A percentile compares a stretch with the other conserved stretches of the same genome.
These are phyloP conservation scores for Arge pagana DNA, from an alignment of 2,888 invertebrate genomes.

Conservation along the genomic window DNA sequence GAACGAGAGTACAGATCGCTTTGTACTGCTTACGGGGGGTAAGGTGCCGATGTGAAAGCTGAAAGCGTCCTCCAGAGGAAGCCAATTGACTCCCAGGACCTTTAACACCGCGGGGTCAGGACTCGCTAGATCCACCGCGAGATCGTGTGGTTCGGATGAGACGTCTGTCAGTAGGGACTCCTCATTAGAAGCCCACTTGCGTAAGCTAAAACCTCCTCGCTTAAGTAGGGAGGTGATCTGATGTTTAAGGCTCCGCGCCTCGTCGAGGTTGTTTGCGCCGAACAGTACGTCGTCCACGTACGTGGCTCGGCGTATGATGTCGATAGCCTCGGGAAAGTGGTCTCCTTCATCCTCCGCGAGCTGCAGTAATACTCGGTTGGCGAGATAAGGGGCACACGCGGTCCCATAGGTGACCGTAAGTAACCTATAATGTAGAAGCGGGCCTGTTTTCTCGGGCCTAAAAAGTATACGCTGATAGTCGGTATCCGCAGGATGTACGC, in stretches of 20 bases:
- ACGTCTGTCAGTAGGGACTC: too few species aligned
- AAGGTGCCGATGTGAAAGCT: conserved; percentile 20
- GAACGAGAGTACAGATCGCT: conserved; percentile 13
- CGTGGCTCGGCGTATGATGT: conserved; percentile 14
- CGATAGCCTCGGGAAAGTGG: conserved; percentile 18
- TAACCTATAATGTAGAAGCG: conserved; percentile 7
- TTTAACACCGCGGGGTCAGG: too few species aligned
- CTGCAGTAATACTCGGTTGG: conserved; percentile 14
- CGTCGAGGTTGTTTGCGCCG: conserved; percentile 20
- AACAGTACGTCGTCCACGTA: conserved; percentile 27
- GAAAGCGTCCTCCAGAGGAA: too few species aligned
- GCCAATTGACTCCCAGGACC: too few species aligned
- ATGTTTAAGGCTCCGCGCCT: neutral
- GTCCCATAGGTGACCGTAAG: conserved; percentile 25
- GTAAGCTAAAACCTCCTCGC: conserved; percentile 1
- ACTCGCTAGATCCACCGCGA: too few species aligned
- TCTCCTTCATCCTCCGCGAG: conserved; percentile 23
- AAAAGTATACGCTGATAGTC: too few species aligned
- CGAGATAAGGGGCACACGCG: conserved; percentile 24
- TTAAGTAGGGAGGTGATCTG: neutral
- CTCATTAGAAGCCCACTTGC: conserved; percentile 7
- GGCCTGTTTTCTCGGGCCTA: too few species aligned
- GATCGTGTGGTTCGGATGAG: too few species aligned
- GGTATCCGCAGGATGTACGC: neutral
- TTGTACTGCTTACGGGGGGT: neutral